Evolutionary conservation across 2,888 invertebrate genomes (phyloP), one percentile per base, ranked within the genome.

Genomic region (Morpho deidamia): DNA sequence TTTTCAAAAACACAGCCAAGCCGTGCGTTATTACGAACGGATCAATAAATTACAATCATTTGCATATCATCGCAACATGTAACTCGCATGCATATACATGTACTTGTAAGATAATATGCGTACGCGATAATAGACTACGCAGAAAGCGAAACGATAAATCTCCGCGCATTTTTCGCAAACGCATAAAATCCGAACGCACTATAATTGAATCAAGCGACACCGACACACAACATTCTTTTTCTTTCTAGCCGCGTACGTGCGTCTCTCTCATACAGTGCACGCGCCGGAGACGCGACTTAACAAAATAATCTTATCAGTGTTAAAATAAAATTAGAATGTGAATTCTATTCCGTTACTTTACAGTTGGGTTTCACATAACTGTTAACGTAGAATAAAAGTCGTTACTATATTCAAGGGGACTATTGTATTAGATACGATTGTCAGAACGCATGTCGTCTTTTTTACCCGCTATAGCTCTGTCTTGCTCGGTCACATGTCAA

Each of bases 131-230:
- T 81, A 78, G 78, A 80, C 74, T 76, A 80, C 78, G 77, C 76
- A 78, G 80, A 81, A 83, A 80, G 75, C 73, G 71, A 73, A 74
- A 74, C 78, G 71, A 87, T 84, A 83, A 85, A 84, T 83, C 81
- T 69, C 71, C 70, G 70, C 74, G 78, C 81, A 83, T 86, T 87
- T 87, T 87, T 84, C 83, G 72, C 81, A 78, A 85, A 87, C 86
- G 84, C 85, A 86, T 84, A 83, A 84, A 83, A 85, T 83, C 76
- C 70, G 65, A 78, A 83, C 82, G 83, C 82, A 80, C 74, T 81
- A 81, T 83, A 81, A 83, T 86, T 81, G 80, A 81, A 81, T 74
- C 70, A 62, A 62, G 68, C 65, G 66, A 63, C 67, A 69, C 68
- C 56, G 63, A 69, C 62, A 56, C 68, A 75, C 23, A 72, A 61